Percentiles rank a stretch among this genome's conserved stretches.
Conservation (phyloP, 2,888 invertebrate species). For the Magallana nippona region DNA sequence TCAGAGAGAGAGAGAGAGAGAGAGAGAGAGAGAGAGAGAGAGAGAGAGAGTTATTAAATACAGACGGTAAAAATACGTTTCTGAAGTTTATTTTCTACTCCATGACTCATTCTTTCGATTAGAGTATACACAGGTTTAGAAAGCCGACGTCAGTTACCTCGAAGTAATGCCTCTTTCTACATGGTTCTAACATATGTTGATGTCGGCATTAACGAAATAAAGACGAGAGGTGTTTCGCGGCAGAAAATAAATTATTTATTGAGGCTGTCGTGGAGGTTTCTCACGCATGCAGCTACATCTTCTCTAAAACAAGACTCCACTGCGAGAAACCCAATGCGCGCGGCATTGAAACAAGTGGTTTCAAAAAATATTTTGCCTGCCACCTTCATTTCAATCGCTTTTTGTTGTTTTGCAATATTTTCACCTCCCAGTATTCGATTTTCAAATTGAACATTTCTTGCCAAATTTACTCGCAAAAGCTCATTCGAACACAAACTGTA, state of each 20-base stretch:
- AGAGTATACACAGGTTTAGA: background rate
- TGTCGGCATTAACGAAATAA: conserved; percentile 15
- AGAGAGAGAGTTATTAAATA: background rate
- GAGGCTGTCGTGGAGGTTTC: conserved; percentile 1
- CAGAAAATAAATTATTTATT: conserved; percentile 34
- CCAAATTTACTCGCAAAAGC: too few relatives aligned
- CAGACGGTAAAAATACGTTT: conserved; percentile 14
- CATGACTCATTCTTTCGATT: background rate
- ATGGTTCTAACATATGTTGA: conserved; percentile 9
- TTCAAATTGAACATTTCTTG: too few relatives aligned
- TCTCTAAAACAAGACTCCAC: conserved; percentile 1
- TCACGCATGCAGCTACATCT: too few relatives aligned
- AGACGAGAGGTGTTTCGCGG: conserved; percentile 17
- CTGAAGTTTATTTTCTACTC: conserved; percentile 1
- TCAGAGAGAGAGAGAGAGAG: background rate
- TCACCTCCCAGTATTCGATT: too few relatives aligned
- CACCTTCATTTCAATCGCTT: too few relatives aligned
- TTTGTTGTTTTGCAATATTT: too few relatives aligned
- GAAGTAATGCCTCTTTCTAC: conserved; percentile 11
- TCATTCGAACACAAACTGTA: too few relatives aligned
- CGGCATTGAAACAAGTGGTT: conserved; percentile 2
- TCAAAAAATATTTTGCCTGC: background rate
- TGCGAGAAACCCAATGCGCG: background rate
- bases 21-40: too few relatives aligned
- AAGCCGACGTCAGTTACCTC: background rate